Evolutionary conservation across 2,113 vertebrate genomes (phyloP).

Genomic region (Garra rufa): DNA sequence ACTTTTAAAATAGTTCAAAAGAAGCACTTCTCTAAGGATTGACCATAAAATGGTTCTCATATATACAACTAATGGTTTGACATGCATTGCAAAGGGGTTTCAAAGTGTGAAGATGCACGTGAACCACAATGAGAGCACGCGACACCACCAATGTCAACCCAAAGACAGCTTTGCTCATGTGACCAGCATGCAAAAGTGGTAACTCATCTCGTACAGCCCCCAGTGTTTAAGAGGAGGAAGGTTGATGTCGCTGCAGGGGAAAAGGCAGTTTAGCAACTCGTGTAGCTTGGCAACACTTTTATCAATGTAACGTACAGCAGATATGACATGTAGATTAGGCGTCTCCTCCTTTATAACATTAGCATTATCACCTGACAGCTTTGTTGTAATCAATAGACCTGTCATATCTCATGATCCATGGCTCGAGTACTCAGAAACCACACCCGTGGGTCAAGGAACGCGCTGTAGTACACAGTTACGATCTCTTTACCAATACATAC

Average conservation of each 20-base stretch:
- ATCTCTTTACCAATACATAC: not conserved
- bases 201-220: not conserved
- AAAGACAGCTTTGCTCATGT: slow-evolving; percentile 1
- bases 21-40: not conserved
- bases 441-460: not conserved
- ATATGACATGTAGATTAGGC: not conserved
- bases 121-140: not conserved
- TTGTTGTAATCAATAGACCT: not conserved
- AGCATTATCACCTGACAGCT: not conserved
- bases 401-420: not conserved
- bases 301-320: not conserved
- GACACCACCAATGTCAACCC: not conserved
- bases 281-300: slow-evolving; percentile 1
- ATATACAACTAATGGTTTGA: not conserved
- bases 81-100: not conserved
- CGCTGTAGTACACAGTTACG: not conserved
- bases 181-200: not conserved
- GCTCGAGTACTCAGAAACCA: not conserved
- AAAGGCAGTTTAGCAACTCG: not conserved
- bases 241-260: not conserved
- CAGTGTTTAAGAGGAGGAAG: not conserved
- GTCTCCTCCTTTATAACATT: not conserved
- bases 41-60: not conserved
- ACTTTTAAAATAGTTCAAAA: not conserved
- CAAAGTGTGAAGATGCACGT: not conserved